Percentiles rank a stretch among this genome's conserved stretches.
These are phyloP conservation scores for Ruditapes philippinarum DNA, from an alignment of 1,140 invertebrate species.

Conservation along the genomic window DNA sequence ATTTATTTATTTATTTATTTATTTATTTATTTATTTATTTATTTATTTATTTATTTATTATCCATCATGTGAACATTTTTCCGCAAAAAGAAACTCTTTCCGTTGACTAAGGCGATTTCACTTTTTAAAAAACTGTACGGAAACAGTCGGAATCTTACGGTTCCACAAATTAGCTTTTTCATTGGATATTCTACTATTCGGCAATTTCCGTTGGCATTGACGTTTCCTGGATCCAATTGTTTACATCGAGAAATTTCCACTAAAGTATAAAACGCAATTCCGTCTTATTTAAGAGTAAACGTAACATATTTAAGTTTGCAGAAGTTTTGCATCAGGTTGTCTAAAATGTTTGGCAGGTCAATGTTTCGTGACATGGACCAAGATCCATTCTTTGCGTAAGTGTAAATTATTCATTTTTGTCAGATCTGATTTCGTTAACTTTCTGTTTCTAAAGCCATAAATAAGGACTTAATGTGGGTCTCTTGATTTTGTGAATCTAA, in stretches of 20 bases:
- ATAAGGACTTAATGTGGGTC: background rate
- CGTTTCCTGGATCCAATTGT: background rate
- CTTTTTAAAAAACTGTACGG: too few relatives aligned
- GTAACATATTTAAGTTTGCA: background rate
- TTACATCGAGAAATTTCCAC: background rate
- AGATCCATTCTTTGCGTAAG: slow-evolving; percentile 47
- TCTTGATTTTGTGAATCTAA: background rate
- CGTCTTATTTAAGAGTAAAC: background rate
- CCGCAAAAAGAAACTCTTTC: too few relatives aligned
- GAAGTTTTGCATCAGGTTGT: background rate
- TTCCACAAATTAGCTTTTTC: too few relatives aligned
- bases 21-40: too few relatives aligned
- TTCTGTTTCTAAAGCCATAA: too few relatives aligned
- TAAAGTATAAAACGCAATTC: background rate
- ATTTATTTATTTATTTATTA: too few relatives aligned
- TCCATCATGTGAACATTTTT: too few relatives aligned
- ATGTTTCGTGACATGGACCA: slow-evolving; percentile 47
- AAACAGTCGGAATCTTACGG: too few relatives aligned
- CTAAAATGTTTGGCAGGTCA: slow-evolving; percentile 33
- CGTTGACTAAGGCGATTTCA: too few relatives aligned
- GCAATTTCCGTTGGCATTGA: background rate
- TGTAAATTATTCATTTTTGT: too few relatives aligned
- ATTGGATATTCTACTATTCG: background rate
- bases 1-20: too few relatives aligned
- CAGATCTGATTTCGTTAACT: too few relatives aligned